Evolutionary conservation across 2,113 vertebrate species (phyloP).

Genomic region (Oenanthe melanoleuca): DNA sequence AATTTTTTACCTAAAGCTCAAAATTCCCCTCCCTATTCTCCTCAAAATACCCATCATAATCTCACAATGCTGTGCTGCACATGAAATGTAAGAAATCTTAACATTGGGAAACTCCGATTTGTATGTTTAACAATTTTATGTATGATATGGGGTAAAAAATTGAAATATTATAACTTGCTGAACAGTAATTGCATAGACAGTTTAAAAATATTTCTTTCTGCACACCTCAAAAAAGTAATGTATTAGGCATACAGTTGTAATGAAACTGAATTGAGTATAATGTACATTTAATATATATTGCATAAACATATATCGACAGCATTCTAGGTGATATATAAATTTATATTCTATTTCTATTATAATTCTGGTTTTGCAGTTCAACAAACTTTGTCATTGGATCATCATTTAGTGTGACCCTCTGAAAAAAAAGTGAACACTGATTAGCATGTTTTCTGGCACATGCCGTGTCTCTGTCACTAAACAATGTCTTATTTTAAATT

Average conservation of each 20-base stretch:
- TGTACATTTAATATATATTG: background rate
- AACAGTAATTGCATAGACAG: background rate
- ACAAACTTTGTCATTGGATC: conserved; percentile 72
- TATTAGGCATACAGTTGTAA: background rate
- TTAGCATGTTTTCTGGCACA: conserved; percentile 73
- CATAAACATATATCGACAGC: background rate
- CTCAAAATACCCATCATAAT: background rate
- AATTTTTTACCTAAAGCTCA: background rate
- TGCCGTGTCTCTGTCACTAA: conserved; percentile 80
- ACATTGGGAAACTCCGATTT: background rate
- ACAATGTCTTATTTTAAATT: conserved; percentile 82
- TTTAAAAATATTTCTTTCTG: background rate
- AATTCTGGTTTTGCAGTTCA: conserved; percentile 55
- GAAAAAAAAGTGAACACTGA: conserved; percentile 69
- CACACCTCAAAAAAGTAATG: background rate
- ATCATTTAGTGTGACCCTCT: conserved; percentile 52
- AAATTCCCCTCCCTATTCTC: background rate
- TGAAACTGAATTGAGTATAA: background rate
- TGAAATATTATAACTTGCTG: background rate
- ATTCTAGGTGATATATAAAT: background rate
- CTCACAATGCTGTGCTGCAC: background rate
- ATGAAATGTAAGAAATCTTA: background rate
- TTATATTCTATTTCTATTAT: background rate
- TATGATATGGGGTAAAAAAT: background rate
- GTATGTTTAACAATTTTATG: background rate